Conservation (phyloP, 2,113 vertebrate genomes). For the Ictalurus furcatus region DNA sequence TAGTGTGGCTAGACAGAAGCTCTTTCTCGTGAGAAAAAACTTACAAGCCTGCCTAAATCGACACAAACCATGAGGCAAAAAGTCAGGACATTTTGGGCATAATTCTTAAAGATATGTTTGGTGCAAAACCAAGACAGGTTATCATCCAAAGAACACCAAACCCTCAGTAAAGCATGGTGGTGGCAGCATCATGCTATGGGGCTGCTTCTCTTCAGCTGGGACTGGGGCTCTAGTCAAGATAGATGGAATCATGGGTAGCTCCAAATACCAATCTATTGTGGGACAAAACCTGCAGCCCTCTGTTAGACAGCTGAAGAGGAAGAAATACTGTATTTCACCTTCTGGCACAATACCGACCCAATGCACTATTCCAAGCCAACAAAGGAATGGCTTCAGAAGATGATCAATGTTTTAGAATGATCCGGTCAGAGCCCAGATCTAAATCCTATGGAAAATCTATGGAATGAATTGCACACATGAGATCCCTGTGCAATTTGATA, state of each 20-base stretch:
- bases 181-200: not conserved
- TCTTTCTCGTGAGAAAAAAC: not conserved
- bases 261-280: not conserved
- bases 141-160: too few species aligned
- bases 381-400: not conserved
- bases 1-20: not conserved
- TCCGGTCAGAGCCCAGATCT: not conserved
- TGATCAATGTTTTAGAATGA: not conserved
- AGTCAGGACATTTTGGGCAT: too few species aligned
- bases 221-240: not conserved
- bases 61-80: not conserved
- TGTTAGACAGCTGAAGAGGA: not conserved
- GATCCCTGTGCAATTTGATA: not conserved
- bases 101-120: too few species aligned
- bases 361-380: not conserved
- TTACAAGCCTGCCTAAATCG: not conserved
- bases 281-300: not conserved
- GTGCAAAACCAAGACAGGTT: too few species aligned
- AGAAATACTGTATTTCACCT: not conserved
- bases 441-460: not conserved
- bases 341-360: not conserved
- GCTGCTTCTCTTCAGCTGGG: not conserved
- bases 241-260: not conserved
- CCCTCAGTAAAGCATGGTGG: not conserved
- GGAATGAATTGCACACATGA: not conserved